Conservation (phyloP, 2,797 vertebrate species). For the Pseudomugil tenellus region DNA sequence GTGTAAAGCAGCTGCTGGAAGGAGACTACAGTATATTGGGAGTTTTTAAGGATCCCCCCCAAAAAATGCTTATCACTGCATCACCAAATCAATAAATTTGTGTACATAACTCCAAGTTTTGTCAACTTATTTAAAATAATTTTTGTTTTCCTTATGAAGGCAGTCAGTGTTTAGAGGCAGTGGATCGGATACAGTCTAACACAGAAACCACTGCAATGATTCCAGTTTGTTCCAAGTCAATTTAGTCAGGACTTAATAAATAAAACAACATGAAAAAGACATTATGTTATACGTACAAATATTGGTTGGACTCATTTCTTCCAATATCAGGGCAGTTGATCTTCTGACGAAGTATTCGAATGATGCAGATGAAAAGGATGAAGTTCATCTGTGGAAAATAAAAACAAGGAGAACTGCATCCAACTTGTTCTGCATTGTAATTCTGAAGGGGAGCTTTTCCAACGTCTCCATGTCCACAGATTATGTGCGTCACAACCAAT, state of each 20-base stretch:
- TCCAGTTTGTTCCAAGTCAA: not conserved
- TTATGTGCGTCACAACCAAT: not conserved
- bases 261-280: conserved; percentile 7
- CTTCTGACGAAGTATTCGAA: conserved; percentile 95
- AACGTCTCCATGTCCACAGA: not conserved
- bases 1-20: conserved; percentile 28
- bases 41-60: too few relatives aligned
- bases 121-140: not conserved
- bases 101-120: too few relatives aligned
- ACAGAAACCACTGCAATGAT: not conserved
- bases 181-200: not conserved
- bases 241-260: not conserved
- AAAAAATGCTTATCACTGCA: too few relatives aligned
- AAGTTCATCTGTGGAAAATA: conserved; percentile 88
- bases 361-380: conserved; percentile 94
- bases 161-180: conserved; percentile 7
- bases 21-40: conserved; percentile 7
- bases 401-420: not conserved
- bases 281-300: conserved; percentile 86
- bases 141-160: conserved; percentile 14
- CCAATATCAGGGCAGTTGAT: conserved; percentile 93
- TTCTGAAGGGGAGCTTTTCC: too few relatives aligned
- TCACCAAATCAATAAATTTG: too few relatives aligned
- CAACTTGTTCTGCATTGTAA: not conserved
- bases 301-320: conserved; percentile 91